Percentiles rank a stretch among this genome's conserved stretches.
These are phyloP conservation scores for Stenchaetothrips biformis DNA, from an alignment of 2,888 invertebrate genomes.

Conservation along the genomic window DNA sequence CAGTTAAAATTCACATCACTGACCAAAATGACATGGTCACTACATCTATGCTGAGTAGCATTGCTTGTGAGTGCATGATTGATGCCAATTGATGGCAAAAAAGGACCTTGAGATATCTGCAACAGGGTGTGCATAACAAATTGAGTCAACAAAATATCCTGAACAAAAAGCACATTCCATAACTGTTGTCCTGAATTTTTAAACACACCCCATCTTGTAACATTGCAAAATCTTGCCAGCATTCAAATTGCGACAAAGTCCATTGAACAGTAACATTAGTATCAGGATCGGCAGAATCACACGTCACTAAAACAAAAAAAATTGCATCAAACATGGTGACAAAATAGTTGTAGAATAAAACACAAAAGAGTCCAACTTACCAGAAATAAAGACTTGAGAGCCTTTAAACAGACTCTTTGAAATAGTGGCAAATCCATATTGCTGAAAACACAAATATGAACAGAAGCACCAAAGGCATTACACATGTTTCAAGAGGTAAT, in stretches of 20 bases:
- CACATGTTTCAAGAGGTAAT: too few species aligned
- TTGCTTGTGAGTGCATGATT: neutral
- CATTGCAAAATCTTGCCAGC: neutral
- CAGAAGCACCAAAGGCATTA: conserved; percentile 29
- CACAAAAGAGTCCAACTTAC: conserved; percentile 50
- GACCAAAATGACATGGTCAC: neutral
- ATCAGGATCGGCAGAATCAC: conserved; percentile 43
- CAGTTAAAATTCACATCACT: neutral
- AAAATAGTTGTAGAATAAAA: conserved; percentile 31
- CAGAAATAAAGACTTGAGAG: conserved; percentile 62
- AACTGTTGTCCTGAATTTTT: too few species aligned
- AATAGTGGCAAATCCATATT: conserved; percentile 48
- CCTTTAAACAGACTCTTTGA: conserved; percentile 64
- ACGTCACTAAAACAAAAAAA: conserved; percentile 47
- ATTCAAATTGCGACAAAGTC: neutral
- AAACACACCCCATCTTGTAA: neutral
- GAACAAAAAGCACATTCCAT: too few species aligned
- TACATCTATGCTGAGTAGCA: neutral
- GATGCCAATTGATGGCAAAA: neutral
- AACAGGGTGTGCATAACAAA: neutral
- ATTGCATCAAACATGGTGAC: conserved; percentile 41
- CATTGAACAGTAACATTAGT: conserved; percentile 26
- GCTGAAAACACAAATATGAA: conserved; percentile 45
- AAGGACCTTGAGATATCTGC: neutral
- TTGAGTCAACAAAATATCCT: too few species aligned